Base-by-base conservation (phyloP, 1,140 invertebrate species). In the Probaryconus sp. region DNA sequence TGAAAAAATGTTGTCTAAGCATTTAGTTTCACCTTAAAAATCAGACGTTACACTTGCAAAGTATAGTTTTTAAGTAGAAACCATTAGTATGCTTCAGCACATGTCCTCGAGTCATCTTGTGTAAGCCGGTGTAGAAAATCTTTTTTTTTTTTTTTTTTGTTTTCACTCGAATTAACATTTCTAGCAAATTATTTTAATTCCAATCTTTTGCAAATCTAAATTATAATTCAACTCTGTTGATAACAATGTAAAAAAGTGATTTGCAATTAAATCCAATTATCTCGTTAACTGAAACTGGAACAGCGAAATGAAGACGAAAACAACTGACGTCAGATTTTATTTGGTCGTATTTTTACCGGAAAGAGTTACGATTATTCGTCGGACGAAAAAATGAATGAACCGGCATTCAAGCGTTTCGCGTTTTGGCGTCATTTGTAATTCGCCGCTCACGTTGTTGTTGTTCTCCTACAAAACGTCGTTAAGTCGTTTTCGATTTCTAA, bases 401-500 rank as follows among this genome's bases (percentile, higher is more conserved):
- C 63, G 35, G 24, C 24, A 47, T 13, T 7, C 43, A 1, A 26
- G 24, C 9, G 30, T 47, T 30, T 47, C 24, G 43, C 38, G 31
- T 11, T 16, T 47, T 20, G 14, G 28, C 63, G 33, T 73, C 70
- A 73, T 73, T 67, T 67, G 70, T 73, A 42, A 73, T 76, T 70
- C 61, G 58, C 60, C 53, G 45, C 56, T 55, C 13, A 48, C 26
- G 40, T 51, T 43, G n/a, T n/a, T n/a, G n/a, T 21, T 56, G 58
- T 42, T 68, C 53, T 37, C 21, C 26, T 21, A 28, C 40, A 64
- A 55, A 61, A 58, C 24, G 63, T 38, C 48, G 60, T 30, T 58
- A 50, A 72, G 55, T 67, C 48, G 58, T 63, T 71, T 64, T 42
- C 53, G 76, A 67, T 58, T 77, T 77, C 76, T 71, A 17, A 38